phyloP scores from a whole-genome alignment of 2,888 invertebrate species.

The Drosophila fungiperda region DNA sequence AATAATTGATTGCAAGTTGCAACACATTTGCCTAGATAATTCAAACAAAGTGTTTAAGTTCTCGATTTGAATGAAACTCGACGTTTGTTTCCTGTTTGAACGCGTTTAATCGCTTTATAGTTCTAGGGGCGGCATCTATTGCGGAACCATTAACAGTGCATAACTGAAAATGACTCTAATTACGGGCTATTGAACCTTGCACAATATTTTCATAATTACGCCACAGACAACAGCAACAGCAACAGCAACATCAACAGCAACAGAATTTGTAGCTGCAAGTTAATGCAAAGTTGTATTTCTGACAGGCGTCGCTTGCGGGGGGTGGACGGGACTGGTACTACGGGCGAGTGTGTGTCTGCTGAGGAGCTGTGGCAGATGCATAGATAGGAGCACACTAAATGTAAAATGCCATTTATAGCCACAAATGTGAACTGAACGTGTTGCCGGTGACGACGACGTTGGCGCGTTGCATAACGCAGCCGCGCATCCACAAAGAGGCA shows the following conservation, averaged over 20 bases:
- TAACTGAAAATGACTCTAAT: slow-evolving; percentile 54
- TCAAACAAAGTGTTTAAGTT: slow-evolving; percentile 8
- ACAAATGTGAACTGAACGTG: slow-evolving; percentile 73
- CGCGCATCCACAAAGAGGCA: slow-evolving; percentile 33
- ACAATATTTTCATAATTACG: slow-evolving; percentile 78
- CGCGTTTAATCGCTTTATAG: slow-evolving; percentile 5
- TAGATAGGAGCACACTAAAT: slow-evolving; percentile 44
- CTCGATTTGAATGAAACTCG: slow-evolving; percentile 24
- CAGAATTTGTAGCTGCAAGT: slow-evolving; percentile 28
- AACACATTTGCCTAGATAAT: slow-evolving; percentile 3
- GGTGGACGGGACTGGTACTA: neutral
- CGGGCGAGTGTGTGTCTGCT: slow-evolving; percentile 9
- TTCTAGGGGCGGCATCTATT: slow-evolving; percentile 6
- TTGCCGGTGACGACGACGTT: slow-evolving; percentile 34
- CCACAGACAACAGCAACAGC: slow-evolving; percentile 37
- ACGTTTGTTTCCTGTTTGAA: slow-evolving; percentile 39
- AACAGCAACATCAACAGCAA: slow-evolving; percentile 10
- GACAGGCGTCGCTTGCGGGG: neutral
- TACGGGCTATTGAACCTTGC: slow-evolving; percentile 76
- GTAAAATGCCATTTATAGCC: slow-evolving; percentile 78
- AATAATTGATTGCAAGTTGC: slow-evolving; percentile 6
- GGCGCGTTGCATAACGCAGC: slow-evolving; percentile 67
- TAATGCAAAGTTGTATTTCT: slow-evolving; percentile 44
- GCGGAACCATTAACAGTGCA: slow-evolving; percentile 38
- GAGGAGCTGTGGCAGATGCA: slow-evolving; percentile 46